Evolutionary conservation across 2,888 invertebrate species (phyloP).

Genomic region (Mayetiola destructor): DNA sequence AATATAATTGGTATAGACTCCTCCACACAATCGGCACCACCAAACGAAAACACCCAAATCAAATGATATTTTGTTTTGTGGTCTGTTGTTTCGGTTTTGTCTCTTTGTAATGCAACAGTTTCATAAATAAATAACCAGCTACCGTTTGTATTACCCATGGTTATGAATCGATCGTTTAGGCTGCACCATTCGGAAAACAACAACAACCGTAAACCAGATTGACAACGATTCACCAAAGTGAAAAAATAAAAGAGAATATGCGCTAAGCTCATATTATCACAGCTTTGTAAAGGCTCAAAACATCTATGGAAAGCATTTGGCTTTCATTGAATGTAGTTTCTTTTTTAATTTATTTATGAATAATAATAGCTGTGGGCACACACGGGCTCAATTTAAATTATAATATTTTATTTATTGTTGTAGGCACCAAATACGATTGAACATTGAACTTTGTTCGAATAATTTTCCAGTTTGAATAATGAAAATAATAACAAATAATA

Average conservation of each 20-base stretch:
- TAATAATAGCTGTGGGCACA: background rate
- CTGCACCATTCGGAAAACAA: background rate
- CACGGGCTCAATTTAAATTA: background rate
- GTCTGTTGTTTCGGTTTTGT: background rate
- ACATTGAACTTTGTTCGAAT: background rate
- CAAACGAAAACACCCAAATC: background rate
- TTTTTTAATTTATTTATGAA: constrained; percentile 7
- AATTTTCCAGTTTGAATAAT: too few relatives aligned
- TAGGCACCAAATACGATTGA: too few relatives aligned
- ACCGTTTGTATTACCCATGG: background rate
- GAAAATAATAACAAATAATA: too few relatives aligned
- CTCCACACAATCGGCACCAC: background rate
- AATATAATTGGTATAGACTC: background rate
- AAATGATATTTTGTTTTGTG: too few relatives aligned
- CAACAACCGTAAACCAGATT: background rate
- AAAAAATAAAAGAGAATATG: background rate
- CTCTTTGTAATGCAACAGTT: background rate
- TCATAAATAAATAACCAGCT: background rate
- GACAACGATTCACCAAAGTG: too few relatives aligned
- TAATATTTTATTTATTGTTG: background rate
- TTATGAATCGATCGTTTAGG: too few relatives aligned
- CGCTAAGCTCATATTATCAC: background rate
- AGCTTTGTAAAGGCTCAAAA: background rate
- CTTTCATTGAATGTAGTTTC: background rate
- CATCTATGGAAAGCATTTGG: background rate